A percentile compares a stretch with the other conserved stretches of the same genome.
Evolutionary conservation across 2,797 vertebrate species (phyloP).

Genomic region (Poeciliopsis infans): DNA sequence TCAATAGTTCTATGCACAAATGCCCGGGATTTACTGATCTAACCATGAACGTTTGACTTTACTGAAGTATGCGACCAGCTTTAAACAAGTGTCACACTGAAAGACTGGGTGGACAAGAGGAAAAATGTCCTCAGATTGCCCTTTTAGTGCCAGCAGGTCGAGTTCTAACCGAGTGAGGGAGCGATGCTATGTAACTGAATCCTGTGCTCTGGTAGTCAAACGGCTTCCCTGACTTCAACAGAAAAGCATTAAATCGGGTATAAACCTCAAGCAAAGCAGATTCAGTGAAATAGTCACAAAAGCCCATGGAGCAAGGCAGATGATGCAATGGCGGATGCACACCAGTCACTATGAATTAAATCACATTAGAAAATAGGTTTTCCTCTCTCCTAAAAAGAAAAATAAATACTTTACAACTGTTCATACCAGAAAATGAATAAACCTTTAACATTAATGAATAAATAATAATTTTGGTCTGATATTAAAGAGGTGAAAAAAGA

Average conservation of each 20-base stretch:
- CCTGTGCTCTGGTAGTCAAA: slow-evolving; percentile 31
- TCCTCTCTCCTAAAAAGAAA: not conserved
- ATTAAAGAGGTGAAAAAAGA: not conserved
- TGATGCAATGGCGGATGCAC: slow-evolving; percentile 26
- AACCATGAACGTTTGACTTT: not conserved
- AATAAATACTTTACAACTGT: not conserved
- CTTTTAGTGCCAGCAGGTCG: slow-evolving; percentile 17
- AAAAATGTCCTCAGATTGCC: slow-evolving; percentile 7
- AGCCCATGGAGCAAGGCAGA: slow-evolving; percentile 26
- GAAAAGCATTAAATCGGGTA: slow-evolving; percentile 25
- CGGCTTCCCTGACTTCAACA: slow-evolving; percentile 14
- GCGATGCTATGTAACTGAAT: not conserved
- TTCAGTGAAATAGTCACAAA: slow-evolving; percentile 22
- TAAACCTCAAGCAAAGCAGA: slow-evolving; percentile 27
- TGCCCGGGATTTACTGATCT: not conserved
- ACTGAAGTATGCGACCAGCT: not conserved
- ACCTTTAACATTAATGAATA: not conserved
- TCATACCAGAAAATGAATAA: not conserved
- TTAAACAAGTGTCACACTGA: slow-evolving; percentile 8
- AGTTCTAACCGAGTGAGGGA: slow-evolving; percentile 4
- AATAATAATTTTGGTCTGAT: slow-evolving; percentile 4
- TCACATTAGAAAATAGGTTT: slow-evolving; percentile 20
- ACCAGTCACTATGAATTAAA: slow-evolving; percentile 36
- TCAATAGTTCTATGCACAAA: not conserved
- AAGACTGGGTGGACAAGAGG: not conserved